A percentile compares a stretch with the other conserved stretches of the same genome.
These are phyloP conservation scores for Ostrea edulis DNA, from an alignment of 1,140 invertebrate species.

Conservation along the genomic window DNA sequence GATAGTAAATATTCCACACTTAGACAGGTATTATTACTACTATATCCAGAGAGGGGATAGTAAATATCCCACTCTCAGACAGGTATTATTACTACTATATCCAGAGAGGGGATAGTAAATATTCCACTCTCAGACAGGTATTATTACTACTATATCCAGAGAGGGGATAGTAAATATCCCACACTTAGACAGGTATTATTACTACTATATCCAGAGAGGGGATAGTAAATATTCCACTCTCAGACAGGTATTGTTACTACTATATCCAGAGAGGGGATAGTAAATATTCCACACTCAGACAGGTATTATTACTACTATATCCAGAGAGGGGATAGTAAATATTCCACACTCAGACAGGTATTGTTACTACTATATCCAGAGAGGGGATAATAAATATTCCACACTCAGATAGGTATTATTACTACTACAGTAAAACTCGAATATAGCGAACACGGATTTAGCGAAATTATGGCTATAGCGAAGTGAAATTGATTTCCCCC, in stretches of 20 bases:
- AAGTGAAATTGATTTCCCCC: too few species aligned
- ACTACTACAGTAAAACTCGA: conserved; percentile 99
- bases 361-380: conserved; percentile 93
- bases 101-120: conserved; percentile 95
- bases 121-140: conserved; percentile 95
- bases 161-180: conserved; percentile 90
- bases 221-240: conserved; percentile 98
- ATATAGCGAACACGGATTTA: too few species aligned
- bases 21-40: conserved; percentile 91
- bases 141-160: conserved; percentile 90
- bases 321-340: conserved; percentile 93
- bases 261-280: conserved; percentile 94
- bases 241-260: conserved; percentile 89
- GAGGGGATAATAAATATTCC: conserved; percentile 98
- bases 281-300: conserved; percentile 97
- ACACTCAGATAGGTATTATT: conserved; percentile 94
- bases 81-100: conserved; percentile 94
- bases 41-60: conserved; percentile 95
- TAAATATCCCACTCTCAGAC: conserved; percentile 97
- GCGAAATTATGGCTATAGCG: too few species aligned
- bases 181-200: conserved; percentile 81
- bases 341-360: background rate
- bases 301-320: conserved; percentile 93
- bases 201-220: conserved; percentile 93
- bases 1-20: conserved; percentile 98